Percentiles rank a stretch among this genome's conserved stretches.
Evolutionary conservation across 1,140 invertebrate species (phyloP).

Genomic region (Aphelinus certus): DNA sequence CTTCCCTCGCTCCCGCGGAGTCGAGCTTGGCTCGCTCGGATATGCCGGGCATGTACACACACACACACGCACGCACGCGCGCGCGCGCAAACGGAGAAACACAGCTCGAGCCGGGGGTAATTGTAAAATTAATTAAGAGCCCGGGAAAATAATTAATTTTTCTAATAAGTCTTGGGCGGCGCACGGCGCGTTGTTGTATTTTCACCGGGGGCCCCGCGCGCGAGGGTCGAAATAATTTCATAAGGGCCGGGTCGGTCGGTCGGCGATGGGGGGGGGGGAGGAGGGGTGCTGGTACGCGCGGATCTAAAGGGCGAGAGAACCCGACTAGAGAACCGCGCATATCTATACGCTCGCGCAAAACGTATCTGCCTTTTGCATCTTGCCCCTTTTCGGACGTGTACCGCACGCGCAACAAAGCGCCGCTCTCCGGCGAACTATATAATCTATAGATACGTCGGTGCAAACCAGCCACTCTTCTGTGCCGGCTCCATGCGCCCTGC

Average conservation of each 20-base stretch:
- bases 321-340: too few species aligned
- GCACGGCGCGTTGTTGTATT: constrained; percentile 36
- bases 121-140: constrained; percentile 67
- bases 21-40: not conserved
- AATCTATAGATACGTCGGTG: not conserved
- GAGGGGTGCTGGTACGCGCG: too few species aligned
- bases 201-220: constrained; percentile 36
- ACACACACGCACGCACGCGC: not conserved
- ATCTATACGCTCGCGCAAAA: too few species aligned
- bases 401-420: constrained; percentile 31
- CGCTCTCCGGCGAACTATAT: not conserved
- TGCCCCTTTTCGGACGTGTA: constrained; percentile 31
- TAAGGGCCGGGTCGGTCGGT: constrained; percentile 46
- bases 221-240: constrained; percentile 63
- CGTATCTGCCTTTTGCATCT: constrained; percentile 6
- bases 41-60: not conserved
- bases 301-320: constrained; percentile 2
- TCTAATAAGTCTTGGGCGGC: constrained; percentile 62
- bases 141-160: constrained; percentile 66
- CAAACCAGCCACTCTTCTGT: not conserved
- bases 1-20: not conserved
- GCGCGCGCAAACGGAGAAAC: constrained; percentile 46
- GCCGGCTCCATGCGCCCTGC: not conserved
- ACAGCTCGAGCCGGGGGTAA: constrained; percentile 54
- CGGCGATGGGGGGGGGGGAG: too few species aligned